These are phyloP conservation scores for Pan paniscus DNA, from an alignment of 2,113 vertebrate genomes.

Conservation along the genomic window DNA sequence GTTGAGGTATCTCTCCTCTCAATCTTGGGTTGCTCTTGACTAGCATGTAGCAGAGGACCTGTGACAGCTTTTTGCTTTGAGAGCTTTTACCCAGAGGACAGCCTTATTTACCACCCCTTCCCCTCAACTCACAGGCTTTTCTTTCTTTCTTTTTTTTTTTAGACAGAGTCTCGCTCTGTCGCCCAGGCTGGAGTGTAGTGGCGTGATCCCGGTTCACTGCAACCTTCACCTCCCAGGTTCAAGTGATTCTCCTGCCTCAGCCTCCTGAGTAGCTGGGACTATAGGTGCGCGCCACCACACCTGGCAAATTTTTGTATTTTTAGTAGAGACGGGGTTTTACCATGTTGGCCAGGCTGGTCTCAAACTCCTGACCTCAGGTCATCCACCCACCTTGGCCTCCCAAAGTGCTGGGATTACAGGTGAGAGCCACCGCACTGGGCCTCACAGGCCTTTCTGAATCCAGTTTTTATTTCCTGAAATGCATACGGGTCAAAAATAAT, in stretches of 20 bases:
- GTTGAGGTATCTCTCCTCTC: neutral
- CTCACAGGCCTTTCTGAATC: neutral
- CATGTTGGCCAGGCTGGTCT: neutral
- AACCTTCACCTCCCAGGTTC: neutral
- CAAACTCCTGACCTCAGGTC: neutral
- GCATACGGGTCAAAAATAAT: neutral
- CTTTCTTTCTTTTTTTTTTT: neutral
- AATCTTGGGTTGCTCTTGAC: neutral
- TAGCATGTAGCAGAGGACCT: neutral
- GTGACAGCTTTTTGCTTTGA: neutral
- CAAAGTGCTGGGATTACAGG: neutral
- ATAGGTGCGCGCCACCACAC: neutral
- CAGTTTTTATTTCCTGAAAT: conserved; percentile 39
- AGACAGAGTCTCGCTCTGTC: neutral
- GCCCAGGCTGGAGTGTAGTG: neutral
- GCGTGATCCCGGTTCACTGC: neutral
- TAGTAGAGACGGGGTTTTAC: neutral
- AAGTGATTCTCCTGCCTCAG: neutral
- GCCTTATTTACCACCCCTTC: neutral
- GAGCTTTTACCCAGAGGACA: neutral
- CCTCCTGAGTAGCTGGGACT: neutral
- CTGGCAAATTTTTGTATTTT: neutral
- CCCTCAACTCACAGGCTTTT: neutral
- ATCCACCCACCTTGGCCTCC: neutral
- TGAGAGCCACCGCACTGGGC: neutral